Evolutionary conservation across 2,113 vertebrate species (phyloP).

Genomic region (Bubalus kerabau): DNA sequence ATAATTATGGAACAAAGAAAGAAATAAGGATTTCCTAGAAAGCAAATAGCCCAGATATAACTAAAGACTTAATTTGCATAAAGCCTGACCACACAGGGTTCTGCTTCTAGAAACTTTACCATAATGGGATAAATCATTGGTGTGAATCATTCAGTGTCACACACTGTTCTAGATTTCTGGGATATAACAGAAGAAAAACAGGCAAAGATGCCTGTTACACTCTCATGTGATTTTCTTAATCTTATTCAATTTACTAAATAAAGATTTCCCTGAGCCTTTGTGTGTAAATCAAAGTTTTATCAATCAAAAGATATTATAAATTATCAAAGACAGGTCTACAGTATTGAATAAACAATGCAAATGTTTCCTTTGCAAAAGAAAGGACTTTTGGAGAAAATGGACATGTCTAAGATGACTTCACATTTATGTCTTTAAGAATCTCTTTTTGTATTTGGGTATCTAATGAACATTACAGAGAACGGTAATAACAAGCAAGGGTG

Average conservation of each 20-base stretch:
- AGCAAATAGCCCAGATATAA: background rate
- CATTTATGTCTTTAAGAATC: background rate
- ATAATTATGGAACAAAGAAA: background rate
- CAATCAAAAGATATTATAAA: constrained; percentile 4
- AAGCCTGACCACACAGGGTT: background rate
- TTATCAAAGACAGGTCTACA: background rate
- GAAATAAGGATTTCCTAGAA: constrained; percentile 7
- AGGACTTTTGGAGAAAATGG: background rate
- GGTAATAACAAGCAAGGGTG: background rate
- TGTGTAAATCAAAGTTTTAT: background rate
- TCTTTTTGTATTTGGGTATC: background rate
- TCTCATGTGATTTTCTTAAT: background rate
- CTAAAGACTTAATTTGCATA: background rate
- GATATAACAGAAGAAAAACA: background rate
- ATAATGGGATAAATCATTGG: background rate
- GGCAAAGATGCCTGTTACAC: background rate
- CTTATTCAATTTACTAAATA: background rate
- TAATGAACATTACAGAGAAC: background rate
- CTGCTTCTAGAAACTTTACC: background rate
- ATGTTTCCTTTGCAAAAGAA: background rate
- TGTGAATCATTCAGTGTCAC: background rate
- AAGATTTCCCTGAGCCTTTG: background rate
- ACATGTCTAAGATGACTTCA: background rate
- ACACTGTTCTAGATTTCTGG: background rate
- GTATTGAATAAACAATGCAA: background rate